Percentiles rank a stretch among this genome's conserved stretches.
Evolutionary conservation across 2,113 vertebrate species (phyloP).

Genomic region (Ptychochromis oligacanthus): DNA sequence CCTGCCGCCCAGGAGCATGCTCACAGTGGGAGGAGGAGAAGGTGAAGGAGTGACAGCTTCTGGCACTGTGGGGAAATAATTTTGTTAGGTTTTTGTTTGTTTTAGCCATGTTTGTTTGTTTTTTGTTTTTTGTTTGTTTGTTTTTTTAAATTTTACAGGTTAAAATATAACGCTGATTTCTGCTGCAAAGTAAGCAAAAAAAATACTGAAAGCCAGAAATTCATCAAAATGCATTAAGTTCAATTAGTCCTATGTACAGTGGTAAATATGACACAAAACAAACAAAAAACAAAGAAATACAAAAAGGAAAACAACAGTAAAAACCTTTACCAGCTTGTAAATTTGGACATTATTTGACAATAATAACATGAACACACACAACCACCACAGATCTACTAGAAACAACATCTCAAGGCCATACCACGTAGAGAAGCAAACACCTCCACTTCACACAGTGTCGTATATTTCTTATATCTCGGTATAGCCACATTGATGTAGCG

Average conservation of each 20-base stretch:
- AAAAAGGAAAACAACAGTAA: no score
- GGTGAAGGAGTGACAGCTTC: not conserved
- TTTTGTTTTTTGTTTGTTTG: no score
- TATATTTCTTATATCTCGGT: accelerated
- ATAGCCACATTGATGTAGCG: not conserved
- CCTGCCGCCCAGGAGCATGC: not conserved
- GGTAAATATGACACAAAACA: not conserved
- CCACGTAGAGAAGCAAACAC: conserved; percentile 10
- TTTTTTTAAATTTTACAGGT: no score
- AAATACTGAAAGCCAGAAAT: no score
- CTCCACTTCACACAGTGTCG: conserved; percentile 7
- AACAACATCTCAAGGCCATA: not conserved
- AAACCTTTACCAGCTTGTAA: not conserved
- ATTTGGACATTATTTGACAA: not conserved
- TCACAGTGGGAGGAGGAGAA: not conserved
- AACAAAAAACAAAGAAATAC: no score
- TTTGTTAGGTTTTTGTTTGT: not conserved
- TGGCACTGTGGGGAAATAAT: not conserved
- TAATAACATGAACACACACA: no score
- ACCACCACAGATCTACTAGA: no score
- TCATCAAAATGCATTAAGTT: not conserved
- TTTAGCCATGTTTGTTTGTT: not conserved
- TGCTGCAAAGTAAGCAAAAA: no score
- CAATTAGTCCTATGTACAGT: not conserved
- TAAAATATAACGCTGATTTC: not conserved